Evolutionary conservation across 1,140 invertebrate species (phyloP).

Genomic region (Macrosteles quadrilineatus): DNA sequence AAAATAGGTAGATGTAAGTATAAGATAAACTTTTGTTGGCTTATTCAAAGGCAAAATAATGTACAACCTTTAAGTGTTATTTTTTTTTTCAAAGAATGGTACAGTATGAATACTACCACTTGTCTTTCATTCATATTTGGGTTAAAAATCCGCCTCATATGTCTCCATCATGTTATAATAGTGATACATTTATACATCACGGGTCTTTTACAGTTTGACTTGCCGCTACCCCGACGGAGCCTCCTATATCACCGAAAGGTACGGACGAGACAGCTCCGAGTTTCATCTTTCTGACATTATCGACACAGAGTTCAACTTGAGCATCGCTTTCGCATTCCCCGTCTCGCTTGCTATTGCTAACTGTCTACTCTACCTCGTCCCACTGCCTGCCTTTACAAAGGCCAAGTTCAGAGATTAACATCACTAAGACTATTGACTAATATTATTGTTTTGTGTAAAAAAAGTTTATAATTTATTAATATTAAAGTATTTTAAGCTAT

Average conservation of each 20-base stretch:
- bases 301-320: conserved; percentile 73
- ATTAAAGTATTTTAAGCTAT: too few relatives aligned
- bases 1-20: too few relatives aligned
- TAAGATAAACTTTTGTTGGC: too few relatives aligned
- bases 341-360: conserved; percentile 79
- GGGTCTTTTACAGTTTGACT: conserved; percentile 47
- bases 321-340: conserved; percentile 81
- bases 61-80: too few relatives aligned
- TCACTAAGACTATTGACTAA: background rate
- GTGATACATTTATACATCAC: too few relatives aligned
- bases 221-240: conserved; percentile 73
- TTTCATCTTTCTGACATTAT: conserved; percentile 62
- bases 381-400: conserved; percentile 81
- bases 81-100: too few relatives aligned
- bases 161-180: too few relatives aligned
- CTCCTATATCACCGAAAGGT: conserved; percentile 71
- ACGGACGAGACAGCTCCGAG: conserved; percentile 61
- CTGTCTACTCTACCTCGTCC: conserved; percentile 81
- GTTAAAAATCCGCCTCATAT: too few relatives aligned
- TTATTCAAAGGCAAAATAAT: too few relatives aligned
- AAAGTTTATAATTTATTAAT: too few relatives aligned
- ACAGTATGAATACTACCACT: too few relatives aligned
- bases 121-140: too few relatives aligned
- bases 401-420: conserved; percentile 85
- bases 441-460: background rate